Evolutionary conservation across 2,113 vertebrate genomes (phyloP), one percentile per base, ranked within the genome.

Genomic region (Brachyhypopomus occidentalis): DNA sequence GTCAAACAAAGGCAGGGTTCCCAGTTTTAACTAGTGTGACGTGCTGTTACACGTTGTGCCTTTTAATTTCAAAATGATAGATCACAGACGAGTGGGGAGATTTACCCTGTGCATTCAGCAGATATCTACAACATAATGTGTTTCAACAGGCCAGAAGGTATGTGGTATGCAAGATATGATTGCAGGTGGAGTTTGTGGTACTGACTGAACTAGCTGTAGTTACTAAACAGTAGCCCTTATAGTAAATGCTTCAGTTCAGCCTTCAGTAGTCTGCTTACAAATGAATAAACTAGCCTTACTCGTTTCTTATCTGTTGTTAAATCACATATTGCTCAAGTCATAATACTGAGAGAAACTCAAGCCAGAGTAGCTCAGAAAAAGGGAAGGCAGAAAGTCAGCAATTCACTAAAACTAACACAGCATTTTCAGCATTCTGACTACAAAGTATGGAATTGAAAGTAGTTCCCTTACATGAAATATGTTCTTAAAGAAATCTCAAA

Each of bases 131-230:
- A 36, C n/a, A 60, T 16, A 59, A 85, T 79, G 72, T 77, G 84
- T 83, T 85, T 83, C 66, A 85, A 83, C 80, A 85, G 48, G 84
- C 48, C 25, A 72, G 59, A 30, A 83, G 84, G 84, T 72, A 82
- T 85, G 84, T 11, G 58, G 74, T 56, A 80, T 80, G 76, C 34
- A 20, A 55, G 56, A 70, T 59, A 19, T 78, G 17, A 66, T 20
- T 17, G 22, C 19, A 79, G 58, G 58, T 66, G 14, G 12, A 69
- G 5, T 23, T 81, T 34, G 59, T 56, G 20, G 22, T 70, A 60
- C 38, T 22, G 22, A 56, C 36, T 79, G 22, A 34, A 41, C 17
- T 41, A 60, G 23, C 36, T 30, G 36, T 71, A 59, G 22, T 20
- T 2, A 38, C 6, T 58, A 12, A 36, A 69, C 11, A 36, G 27